A percentile compares a stretch with the other conserved stretches of the same genome.
Evolutionary conservation across 2,797 vertebrate species (phyloP).

Genomic region (Crax fasciolata): DNA sequence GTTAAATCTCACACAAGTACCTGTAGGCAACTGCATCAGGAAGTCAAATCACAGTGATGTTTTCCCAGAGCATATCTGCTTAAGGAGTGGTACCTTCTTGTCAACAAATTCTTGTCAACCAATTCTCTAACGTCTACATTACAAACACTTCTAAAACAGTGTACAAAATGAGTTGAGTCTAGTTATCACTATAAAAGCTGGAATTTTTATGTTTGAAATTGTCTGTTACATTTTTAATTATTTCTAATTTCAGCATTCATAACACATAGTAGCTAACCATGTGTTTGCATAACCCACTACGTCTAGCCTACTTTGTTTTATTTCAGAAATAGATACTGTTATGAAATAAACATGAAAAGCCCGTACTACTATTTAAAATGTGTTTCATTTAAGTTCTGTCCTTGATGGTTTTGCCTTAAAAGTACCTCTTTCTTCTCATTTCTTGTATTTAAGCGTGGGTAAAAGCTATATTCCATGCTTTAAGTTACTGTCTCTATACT

Average conservation of each 20-base stretch:
- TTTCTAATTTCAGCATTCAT: not conserved
- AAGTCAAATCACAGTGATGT: not conserved
- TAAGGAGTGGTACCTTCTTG: not conserved
- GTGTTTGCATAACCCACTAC: not conserved
- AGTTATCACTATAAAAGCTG: not conserved
- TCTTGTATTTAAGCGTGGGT: not conserved
- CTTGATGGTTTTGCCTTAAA: not conserved
- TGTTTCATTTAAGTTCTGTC: not conserved
- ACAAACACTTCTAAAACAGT: not conserved
- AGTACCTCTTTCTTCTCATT: not conserved
- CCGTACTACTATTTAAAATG: not conserved
- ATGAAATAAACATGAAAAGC: not conserved
- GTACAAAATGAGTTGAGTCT: not conserved
- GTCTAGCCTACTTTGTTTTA: not conserved
- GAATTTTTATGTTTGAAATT: not conserved
- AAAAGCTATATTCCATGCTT: not conserved
- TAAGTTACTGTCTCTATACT: not conserved
- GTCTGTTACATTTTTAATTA: not conserved
- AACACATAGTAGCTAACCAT: not conserved
- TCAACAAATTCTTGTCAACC: not conserved
- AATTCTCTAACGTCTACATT: not conserved
- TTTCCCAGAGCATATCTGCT: not conserved
- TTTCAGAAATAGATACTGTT: not conserved
- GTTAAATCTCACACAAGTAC: not conserved
- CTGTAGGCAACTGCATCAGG: not conserved